These are phyloP conservation scores for Tineola bisselliella DNA, from an alignment of 2,888 invertebrate genomes.

Conservation along the genomic window DNA sequence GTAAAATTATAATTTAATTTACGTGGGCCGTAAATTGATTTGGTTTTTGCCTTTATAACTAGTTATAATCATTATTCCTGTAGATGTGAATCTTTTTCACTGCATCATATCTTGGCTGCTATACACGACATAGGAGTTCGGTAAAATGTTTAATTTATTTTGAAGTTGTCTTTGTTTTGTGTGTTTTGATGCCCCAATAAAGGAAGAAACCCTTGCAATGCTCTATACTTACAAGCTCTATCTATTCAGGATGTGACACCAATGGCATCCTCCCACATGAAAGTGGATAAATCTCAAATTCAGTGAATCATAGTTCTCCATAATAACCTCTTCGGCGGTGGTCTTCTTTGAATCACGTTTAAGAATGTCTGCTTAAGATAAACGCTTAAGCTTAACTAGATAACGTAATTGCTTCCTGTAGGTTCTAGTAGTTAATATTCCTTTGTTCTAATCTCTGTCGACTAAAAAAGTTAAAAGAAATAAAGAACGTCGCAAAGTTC, in stretches of 20 bases:
- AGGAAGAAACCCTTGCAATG: constrained; percentile 26
- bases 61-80: too few relatives aligned
- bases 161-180: too few relatives aligned
- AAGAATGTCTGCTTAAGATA: constrained; percentile 5
- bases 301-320: constrained; percentile 16
- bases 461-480: background rate
- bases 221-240: constrained; percentile 35
- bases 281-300: constrained; percentile 43
- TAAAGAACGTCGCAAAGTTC: too few relatives aligned
- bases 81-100: too few relatives aligned
- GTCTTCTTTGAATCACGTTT: constrained; percentile 8
- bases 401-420: constrained; percentile 5
- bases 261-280: constrained; percentile 29
- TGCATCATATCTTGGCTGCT: too few relatives aligned
- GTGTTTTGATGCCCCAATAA: background rate
- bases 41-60: background rate
- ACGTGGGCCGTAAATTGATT: background rate
- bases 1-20: constrained; percentile 7
- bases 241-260: constrained; percentile 51
- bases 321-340: background rate
- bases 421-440: background rate
- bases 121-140: too few relatives aligned
- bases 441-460: background rate
- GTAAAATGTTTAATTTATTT: too few relatives aligned
- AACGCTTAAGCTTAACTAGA: background rate